These are phyloP conservation scores for Drosophila gaucha DNA, from an alignment of 2,888 invertebrate genomes.

Conservation along the genomic window DNA sequence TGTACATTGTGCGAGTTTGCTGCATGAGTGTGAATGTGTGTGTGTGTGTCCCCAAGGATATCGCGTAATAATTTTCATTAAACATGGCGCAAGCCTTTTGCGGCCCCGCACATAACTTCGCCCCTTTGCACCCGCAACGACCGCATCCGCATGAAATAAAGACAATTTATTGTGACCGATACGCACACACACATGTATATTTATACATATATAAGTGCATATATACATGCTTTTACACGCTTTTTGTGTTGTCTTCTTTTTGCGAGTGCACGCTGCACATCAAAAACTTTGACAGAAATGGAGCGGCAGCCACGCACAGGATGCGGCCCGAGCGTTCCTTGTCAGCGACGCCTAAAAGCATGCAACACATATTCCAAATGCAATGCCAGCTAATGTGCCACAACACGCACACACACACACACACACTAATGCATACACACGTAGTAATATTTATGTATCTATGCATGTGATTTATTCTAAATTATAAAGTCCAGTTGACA, in stretches of 20 bases:
- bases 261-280: constrained; percentile 52
- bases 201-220: constrained; percentile 3
- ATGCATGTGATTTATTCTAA: constrained; percentile 9
- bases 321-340: constrained; percentile 47
- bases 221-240: constrained; percentile 47
- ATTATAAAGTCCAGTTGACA: constrained; percentile 23
- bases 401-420: not conserved
- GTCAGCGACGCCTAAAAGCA: constrained; percentile 48
- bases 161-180: constrained; percentile 76
- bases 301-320: constrained; percentile 66
- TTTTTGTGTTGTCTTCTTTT: constrained; percentile 46
- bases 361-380: constrained; percentile 45
- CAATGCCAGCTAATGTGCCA: constrained; percentile 22
- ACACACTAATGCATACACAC: not conserved
- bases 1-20: constrained; percentile 40
- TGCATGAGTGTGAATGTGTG: constrained; percentile 15
- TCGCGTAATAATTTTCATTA: constrained; percentile 81
- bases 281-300: constrained; percentile 75
- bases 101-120: constrained; percentile 39
- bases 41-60: constrained; percentile 69
- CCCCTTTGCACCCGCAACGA: constrained; percentile 25
- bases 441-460: not conserved
- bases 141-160: constrained; percentile 67
- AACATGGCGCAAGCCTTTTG: constrained; percentile 68
- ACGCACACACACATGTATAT: constrained; percentile 48